Conservation (phyloP, 2,888 invertebrate genomes). For the Tetragnatha montana region DNA sequence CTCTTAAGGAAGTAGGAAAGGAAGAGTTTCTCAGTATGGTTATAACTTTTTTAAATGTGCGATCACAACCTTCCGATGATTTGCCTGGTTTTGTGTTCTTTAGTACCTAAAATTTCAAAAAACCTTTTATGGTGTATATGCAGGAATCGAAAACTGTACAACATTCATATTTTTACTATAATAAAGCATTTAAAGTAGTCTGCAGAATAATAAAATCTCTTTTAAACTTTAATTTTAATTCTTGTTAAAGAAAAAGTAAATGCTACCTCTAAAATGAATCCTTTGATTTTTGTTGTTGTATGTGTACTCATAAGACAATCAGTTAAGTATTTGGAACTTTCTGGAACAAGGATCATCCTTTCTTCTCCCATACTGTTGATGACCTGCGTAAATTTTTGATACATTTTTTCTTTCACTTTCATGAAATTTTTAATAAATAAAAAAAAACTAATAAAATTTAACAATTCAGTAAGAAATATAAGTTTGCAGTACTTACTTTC, state of each 20-base stretch:
- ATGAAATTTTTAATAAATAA: not conserved
- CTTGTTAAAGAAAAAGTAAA: not conserved
- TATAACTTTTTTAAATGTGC: slow-evolving; percentile 13
- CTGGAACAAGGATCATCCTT: slow-evolving; percentile 6
- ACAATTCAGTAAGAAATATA: not conserved
- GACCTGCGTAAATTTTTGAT: slow-evolving; percentile 8
- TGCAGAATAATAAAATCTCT: too few species aligned
- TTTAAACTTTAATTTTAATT: not conserved
- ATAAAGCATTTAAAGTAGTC: too few species aligned
- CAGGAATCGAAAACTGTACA: too few species aligned
- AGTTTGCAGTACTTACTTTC: slow-evolving; percentile 16
- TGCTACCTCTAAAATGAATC: slow-evolving; percentile 55
- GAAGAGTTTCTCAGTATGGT: slow-evolving; percentile 10
- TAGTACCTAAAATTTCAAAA: slow-evolving; percentile 14
- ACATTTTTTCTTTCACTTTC: not conserved
- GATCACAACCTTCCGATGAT: not conserved
- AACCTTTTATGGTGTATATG: not conserved
- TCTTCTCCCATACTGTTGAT: slow-evolving; percentile 56
- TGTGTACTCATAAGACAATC: slow-evolving; percentile 19
- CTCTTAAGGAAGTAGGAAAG: slow-evolving; percentile 5
- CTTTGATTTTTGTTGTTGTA: not conserved
- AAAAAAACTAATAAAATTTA: not conserved
- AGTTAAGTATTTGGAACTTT: slow-evolving; percentile 15
- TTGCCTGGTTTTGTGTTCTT: slow-evolving; percentile 5
- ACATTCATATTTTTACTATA: too few species aligned